A percentile compares a stretch with the other conserved stretches of the same genome.
phyloP scores from a whole-genome alignment of 2,888 invertebrate species.

The Cantharis lateralis region DNA sequence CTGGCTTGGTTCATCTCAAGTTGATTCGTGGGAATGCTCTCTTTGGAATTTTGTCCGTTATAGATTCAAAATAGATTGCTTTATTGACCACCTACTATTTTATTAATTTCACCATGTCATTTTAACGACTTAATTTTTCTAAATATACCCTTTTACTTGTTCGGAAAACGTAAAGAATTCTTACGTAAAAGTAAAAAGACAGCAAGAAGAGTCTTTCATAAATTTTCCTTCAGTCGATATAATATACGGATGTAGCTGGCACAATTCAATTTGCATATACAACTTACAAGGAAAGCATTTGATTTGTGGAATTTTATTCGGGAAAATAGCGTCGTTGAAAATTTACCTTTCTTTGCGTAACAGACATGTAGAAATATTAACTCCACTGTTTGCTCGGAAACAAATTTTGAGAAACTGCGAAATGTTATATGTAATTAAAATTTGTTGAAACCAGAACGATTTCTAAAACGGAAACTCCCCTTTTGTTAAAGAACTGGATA shows the following conservation, averaged over 20 bases:
- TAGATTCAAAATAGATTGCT: neutral
- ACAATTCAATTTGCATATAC: slow-evolving; percentile 18
- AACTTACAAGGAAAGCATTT: neutral
- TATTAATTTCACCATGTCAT: neutral
- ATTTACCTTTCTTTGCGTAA: neutral
- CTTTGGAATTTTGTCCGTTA: slow-evolving; percentile 14
- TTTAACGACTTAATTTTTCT: neutral
- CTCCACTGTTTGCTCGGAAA: neutral
- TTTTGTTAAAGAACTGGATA: neutral
- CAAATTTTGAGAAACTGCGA: neutral
- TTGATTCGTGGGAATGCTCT: slow-evolving; percentile 23
- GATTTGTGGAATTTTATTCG: slow-evolving; percentile 5
- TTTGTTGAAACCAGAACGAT: neutral
- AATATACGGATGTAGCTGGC: neutral
- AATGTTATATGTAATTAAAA: neutral
- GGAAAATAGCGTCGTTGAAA: slow-evolving; percentile 1
- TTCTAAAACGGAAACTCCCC: neutral
- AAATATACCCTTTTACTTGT: slow-evolving; percentile 7
- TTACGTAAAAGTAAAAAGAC: neutral
- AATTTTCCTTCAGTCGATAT: slow-evolving; percentile 8
- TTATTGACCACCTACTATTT: neutral
- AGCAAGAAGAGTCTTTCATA: slow-evolving; percentile 5
- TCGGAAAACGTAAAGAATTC: neutral
- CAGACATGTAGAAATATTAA: neutral
- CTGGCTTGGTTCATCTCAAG: slow-evolving; percentile 11